A percentile compares a stretch with the other conserved stretches of the same genome.
phyloP scores from a whole-genome alignment of 2,888 invertebrate genomes.

The Callinectes sapidus region DNA sequence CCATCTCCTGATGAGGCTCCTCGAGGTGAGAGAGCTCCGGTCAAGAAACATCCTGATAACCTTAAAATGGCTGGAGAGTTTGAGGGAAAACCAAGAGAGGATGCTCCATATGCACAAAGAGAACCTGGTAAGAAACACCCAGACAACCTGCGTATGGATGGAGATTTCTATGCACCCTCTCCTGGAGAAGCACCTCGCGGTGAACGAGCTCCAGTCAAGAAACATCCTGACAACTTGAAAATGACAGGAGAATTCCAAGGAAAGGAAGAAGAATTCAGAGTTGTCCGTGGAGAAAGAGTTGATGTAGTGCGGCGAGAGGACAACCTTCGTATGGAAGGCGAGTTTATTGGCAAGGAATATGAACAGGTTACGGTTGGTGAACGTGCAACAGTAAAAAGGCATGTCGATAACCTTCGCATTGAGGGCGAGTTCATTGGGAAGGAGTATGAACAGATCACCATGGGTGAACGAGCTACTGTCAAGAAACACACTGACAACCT shows the following conservation, averaged over 20 bases:
- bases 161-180: conserved; percentile 61
- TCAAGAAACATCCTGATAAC: conserved; percentile 76
- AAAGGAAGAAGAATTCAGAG: too few species aligned
- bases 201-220: conserved; percentile 67
- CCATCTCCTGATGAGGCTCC: conserved; percentile 75
- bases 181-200: conserved; percentile 72
- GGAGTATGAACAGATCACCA: too few species aligned
- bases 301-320: too few species aligned
- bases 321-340: too few species aligned
- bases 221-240: conserved; percentile 75
- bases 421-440: too few species aligned
- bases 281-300: too few species aligned
- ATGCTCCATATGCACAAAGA: conserved; percentile 78
- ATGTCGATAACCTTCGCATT: too few species aligned
- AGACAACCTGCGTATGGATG: conserved; percentile 71
- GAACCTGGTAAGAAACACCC: conserved; percentile 78
- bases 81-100: conserved; percentile 79
- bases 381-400: too few species aligned
- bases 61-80: conserved; percentile 79
- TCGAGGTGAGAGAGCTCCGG: conserved; percentile 75
- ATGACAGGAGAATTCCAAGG: too few species aligned
- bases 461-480: too few species aligned
- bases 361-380: too few species aligned
- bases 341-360: too few species aligned
- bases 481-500: conserved; percentile 78